Evolutionary conservation across 1,140 invertebrate genomes (phyloP), one percentile per base, ranked within the genome.

Genomic region (Liolophura sinensis): DNA sequence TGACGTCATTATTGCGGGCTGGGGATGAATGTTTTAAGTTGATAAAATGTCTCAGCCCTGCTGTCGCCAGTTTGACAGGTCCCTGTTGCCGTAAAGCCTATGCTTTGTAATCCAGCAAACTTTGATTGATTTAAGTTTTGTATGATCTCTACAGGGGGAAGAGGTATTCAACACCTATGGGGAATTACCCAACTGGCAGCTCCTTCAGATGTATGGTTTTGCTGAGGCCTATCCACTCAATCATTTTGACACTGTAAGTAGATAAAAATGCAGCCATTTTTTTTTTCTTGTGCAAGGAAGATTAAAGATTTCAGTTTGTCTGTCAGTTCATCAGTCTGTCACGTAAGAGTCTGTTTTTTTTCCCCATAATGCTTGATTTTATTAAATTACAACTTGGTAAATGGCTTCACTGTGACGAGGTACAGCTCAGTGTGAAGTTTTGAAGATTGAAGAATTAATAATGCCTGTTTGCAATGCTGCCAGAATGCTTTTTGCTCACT

Each of bases 151-250:
- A 14, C 63, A 84, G 83, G 82, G 76, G 46, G 82, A 84, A 70
- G 84, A 85, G 72, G 73, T 85, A 11, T 85, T 74, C 72, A 85
- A 85, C 69, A 85, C 84, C 9, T 85, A 85, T 73, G 84, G 84
- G 47, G 70, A 82, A 59, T 63, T 85, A 31, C 70, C 80, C 22
- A 85, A 85, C 68, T 64, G 62, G 20, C 77, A 84, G 27, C 69
- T 85, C 12, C 64, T 85, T 40, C 82, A 85, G 65, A 85, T 85
- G 84, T 85, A 85, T 66, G 84, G 84, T 0, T 85, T 85, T 80
- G 78, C 81, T 16, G 82, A 84, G 67, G 56, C 31, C 12, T 79
- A 76, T 59, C 78, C 79, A n/a, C 60, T 75, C 52, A 84, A 83
- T 68, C 65, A 72, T 59, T 76, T 78, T 73, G 83, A 85, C 57